Conservation (phyloP, 2,113 vertebrate species). For the Tylochromis polylepis region DNA sequence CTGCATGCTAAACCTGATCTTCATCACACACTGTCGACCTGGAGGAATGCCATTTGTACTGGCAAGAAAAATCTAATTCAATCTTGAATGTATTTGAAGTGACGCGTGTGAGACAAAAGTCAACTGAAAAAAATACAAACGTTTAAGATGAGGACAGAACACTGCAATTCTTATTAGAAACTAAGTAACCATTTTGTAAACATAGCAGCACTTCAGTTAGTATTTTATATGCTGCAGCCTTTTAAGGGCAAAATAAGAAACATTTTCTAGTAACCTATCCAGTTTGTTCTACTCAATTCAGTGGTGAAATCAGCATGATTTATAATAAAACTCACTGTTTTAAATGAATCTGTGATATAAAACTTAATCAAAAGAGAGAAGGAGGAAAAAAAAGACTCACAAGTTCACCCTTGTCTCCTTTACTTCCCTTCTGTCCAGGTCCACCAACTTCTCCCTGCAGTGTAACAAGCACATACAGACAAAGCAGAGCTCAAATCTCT, state of each 20-base stretch:
- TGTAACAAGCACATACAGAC: constrained; percentile 15
- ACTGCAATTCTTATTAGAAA: neutral
- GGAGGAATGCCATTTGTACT: neutral
- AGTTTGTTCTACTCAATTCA: constrained; percentile 12
- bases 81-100: neutral
- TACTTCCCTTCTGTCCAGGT: constrained; percentile 94
- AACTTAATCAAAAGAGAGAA: neutral
- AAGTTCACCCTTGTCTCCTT: constrained; percentile 94
- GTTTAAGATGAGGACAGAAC: neutral
- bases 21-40: neutral
- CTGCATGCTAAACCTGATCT: neutral
- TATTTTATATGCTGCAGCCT: neutral
- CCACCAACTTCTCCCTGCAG: constrained; percentile 94
- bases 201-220: neutral
- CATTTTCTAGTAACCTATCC: neutral
- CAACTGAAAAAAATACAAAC: neutral
- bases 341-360: neutral
- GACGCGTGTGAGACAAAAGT: neutral
- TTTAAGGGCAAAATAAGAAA: neutral
- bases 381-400: constrained; percentile 72
- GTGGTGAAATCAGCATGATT: neutral
- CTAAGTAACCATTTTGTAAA: neutral
- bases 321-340: neutral
- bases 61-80: neutral
- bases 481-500: constrained; percentile 29